Conservation (phyloP, 2,888 invertebrate species). For the Conops quadrifasciatus region DNA sequence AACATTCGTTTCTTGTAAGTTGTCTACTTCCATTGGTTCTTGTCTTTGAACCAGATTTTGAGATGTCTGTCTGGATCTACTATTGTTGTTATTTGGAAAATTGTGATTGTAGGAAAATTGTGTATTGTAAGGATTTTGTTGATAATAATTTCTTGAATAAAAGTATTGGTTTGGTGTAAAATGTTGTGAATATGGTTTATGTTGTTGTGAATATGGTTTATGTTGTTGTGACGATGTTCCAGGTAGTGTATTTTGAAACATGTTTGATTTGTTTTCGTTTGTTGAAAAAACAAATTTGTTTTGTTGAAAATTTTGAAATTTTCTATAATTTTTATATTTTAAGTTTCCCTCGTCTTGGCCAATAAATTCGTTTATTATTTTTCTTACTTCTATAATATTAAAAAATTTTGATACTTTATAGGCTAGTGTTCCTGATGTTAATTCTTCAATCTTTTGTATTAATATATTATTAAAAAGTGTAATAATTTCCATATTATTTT, state of each 20-base stretch:
- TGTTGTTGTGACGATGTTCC: neutral
- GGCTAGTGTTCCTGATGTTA: conserved; percentile 31
- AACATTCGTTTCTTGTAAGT: conserved; percentile 24
- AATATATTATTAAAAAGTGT: conserved; percentile 30
- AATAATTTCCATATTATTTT: conserved; percentile 24
- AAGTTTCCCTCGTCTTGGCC: too few relatives aligned
- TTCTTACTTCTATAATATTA: conserved; percentile 29
- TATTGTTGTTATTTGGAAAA: too few relatives aligned
- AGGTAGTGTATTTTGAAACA: neutral
- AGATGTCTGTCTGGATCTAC: neutral
- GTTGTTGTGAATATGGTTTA: conserved; percentile 13
- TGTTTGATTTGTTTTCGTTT: too few relatives aligned
- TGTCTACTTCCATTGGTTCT: conserved; percentile 34
- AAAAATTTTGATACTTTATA: conserved; percentile 22
- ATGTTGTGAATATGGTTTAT: conserved; percentile 5
- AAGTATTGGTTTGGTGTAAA: too few relatives aligned
- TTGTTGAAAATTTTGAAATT: too few relatives aligned
- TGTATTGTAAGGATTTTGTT: too few relatives aligned
- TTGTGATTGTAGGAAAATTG: too few relatives aligned
- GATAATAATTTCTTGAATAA: neutral
- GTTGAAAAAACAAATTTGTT: too few relatives aligned
- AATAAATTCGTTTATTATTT: too few relatives aligned
- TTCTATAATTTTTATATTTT: too few relatives aligned
- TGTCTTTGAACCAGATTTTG: neutral
- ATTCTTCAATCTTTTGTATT: conserved; percentile 33